Conservation (phyloP, 2,888 invertebrate species). For the Minunthozetes semirufus region DNA sequence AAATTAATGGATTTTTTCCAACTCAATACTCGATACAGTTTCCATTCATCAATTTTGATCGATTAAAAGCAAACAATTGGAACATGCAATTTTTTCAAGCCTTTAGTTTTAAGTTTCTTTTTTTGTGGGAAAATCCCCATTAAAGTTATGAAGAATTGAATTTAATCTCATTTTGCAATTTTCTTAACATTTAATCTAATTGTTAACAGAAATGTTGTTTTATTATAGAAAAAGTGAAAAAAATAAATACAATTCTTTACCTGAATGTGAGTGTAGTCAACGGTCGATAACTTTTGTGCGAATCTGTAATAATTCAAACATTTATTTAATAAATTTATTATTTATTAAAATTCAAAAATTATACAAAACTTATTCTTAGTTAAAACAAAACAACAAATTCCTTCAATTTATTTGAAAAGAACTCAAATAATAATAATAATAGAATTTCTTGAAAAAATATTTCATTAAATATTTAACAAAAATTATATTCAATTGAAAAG, state of each 20-base stretch:
- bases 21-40: too few relatives aligned
- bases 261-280: slow-evolving; percentile 74
- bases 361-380: too few relatives aligned
- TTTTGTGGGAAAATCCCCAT: not conserved
- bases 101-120: not conserved
- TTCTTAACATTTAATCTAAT: slow-evolving; percentile 4
- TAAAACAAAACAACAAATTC: too few relatives aligned
- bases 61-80: too few relatives aligned
- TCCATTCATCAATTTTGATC: too few relatives aligned
- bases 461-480: too few relatives aligned
- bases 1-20: too few relatives aligned
- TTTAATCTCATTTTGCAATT: not conserved
- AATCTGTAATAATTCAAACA: slow-evolving; percentile 18
- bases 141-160: not conserved
- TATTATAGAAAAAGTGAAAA: not conserved
- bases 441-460: too few relatives aligned
- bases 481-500: too few relatives aligned
- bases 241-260: slow-evolving; percentile 54
- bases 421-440: too few relatives aligned
- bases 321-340: not conserved
- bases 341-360: too few relatives aligned
- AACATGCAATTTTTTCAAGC: too few relatives aligned
- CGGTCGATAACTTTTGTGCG: slow-evolving; percentile 77
- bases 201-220: not conserved
- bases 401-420: not conserved